phyloP scores from a whole-genome alignment of 37 sponge, comb jelly and placozoan genomes.

The Petrosia ficiformis region DNA sequence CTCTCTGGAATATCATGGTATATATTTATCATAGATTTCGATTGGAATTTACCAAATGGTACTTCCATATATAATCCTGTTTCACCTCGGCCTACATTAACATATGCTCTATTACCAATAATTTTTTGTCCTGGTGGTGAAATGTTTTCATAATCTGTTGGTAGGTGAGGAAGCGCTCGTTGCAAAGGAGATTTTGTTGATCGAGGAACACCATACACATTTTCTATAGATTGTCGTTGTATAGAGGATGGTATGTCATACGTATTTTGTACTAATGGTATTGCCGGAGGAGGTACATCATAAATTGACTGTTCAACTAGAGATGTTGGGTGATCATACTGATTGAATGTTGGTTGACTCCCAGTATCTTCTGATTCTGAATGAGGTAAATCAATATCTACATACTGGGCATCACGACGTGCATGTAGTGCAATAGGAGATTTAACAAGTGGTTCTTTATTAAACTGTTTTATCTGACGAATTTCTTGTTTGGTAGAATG shows the following conservation, averaged over 20 bases:
- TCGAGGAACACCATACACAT: constrained; percentile 1
- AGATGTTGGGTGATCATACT: neutral
- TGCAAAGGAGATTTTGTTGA: neutral
- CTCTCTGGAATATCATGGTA: neutral
- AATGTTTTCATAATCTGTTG: neutral
- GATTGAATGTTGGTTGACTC: neutral
- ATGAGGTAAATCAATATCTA: neutral
- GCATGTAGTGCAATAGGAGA: neutral
- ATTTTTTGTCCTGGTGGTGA: neutral
- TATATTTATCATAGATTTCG: neutral
- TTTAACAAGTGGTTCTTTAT: neutral
- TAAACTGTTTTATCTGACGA: neutral
- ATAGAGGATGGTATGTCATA: neutral
- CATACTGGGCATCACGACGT: neutral
- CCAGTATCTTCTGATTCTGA: neutral
- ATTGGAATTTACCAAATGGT: too few relatives aligned
- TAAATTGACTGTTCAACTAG: neutral
- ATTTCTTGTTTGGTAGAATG: neutral
- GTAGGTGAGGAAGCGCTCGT: neutral
- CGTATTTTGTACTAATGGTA: neutral
- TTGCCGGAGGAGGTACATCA: neutral
- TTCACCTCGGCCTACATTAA: too few relatives aligned
- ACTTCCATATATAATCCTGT: too few relatives aligned
- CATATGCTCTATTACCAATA: too few relatives aligned
- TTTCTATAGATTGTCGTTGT: neutral